Conservation (phyloP, 2,888 invertebrate species). For the Dexiosoma caninum region DNA sequence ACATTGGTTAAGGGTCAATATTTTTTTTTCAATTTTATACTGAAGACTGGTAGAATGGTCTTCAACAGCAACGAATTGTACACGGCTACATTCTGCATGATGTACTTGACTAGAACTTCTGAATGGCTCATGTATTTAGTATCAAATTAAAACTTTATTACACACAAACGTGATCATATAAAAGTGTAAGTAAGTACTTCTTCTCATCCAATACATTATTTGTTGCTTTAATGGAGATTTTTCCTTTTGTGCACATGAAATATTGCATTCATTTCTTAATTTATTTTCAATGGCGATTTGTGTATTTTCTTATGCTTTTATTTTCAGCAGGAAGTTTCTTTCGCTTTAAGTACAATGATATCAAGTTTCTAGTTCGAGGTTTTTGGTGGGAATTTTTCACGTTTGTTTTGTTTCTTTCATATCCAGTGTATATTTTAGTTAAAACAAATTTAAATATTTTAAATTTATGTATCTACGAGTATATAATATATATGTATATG, state of each 20-base stretch:
- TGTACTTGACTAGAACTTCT: neutral
- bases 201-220: neutral
- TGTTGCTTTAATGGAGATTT: neutral
- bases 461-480: too few relatives aligned
- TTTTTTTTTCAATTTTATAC: neutral
- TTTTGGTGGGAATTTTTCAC: constrained; percentile 36
- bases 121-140: constrained; percentile 36
- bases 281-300: constrained; percentile 18
- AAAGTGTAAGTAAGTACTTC: constrained; percentile 15
- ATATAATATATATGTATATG: too few relatives aligned
- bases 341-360: constrained; percentile 35
- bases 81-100: neutral
- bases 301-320: neutral
- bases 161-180: neutral
- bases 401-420: too few relatives aligned
- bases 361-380: constrained; percentile 59
- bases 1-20: constrained; percentile 56
- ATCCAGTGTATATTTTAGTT: too few relatives aligned
- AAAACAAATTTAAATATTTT: too few relatives aligned
- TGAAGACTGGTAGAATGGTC: neutral
- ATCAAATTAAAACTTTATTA: constrained; percentile 56
- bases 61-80: neutral
- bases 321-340: constrained; percentile 24
- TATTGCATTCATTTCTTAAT: constrained; percentile 47
- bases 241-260: constrained; percentile 14